These are phyloP conservation scores for Apotomis capreana DNA, from an alignment of 2,888 invertebrate species.

Conservation along the genomic window DNA sequence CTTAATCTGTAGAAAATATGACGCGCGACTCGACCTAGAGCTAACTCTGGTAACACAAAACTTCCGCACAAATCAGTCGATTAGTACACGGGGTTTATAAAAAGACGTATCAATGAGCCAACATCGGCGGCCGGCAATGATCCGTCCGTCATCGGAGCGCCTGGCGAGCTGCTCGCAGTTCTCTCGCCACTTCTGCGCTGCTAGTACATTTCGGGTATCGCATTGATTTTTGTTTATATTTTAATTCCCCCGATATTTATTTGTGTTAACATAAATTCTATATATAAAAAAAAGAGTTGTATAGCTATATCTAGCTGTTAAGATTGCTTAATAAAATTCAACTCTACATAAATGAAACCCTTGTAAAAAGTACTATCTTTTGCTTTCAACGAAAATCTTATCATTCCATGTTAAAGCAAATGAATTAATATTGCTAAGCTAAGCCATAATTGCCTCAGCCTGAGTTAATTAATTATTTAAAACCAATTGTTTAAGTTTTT, in stretches of 20 bases:
- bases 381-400: too few species aligned
- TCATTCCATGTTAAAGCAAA: too few species aligned
- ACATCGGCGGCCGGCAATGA: slow-evolving; percentile 19
- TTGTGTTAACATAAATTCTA: neutral
- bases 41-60: neutral
- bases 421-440: too few species aligned
- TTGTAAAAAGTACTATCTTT: too few species aligned
- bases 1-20: neutral
- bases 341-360: too few species aligned
- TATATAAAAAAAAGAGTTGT: neutral
- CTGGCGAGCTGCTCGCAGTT: slow-evolving; percentile 19
- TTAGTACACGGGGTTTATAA: slow-evolving; percentile 17
- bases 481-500: too few species aligned
- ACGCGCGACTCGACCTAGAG: neutral
- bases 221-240: slow-evolving; percentile 12
- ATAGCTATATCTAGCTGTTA: too few species aligned
- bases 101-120: slow-evolving; percentile 24
- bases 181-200: slow-evolving; percentile 26
- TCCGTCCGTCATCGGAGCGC: slow-evolving; percentile 15
- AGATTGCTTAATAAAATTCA: too few species aligned
- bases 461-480: too few species aligned
- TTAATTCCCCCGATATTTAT: neutral
- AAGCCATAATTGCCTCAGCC: too few species aligned
- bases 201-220: slow-evolving; percentile 17
- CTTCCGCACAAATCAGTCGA: slow-evolving; percentile 10